Evolutionary conservation across 2,888 invertebrate genomes (phyloP), one percentile per base, ranked within the genome.

Genomic region (Philaethria dido): DNA sequence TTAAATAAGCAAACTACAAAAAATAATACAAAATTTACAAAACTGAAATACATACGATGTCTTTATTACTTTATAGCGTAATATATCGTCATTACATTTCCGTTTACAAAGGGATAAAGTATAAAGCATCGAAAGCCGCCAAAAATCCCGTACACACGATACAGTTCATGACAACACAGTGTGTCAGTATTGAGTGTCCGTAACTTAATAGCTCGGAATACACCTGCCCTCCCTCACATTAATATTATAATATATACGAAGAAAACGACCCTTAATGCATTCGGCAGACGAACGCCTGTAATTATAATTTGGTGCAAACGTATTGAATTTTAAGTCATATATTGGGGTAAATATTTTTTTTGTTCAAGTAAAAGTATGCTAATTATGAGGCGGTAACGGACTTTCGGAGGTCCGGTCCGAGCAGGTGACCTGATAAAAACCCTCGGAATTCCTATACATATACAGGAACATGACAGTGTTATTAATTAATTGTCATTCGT

Each of bases 301-400:
- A 88, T 92, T 88, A 91, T 88, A 86, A 88, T 91, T 91, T 87
- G 86, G 90, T 90, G 88, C 87, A 89, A 90, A 89, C 81, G 89
- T 89, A 92, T 89, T 87, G 89, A 88, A 89, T 88, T 87, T 88
- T 86, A 86, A 80, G 59, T 67, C 52, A 71, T 72, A 79, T 81
- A 83, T 84, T 80, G 83, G 86, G 85, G 80, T 78, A 81, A 83
- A 82, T 82, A 83, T 85, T 85, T 80, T 86, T 87, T 88, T 87
- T 87, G 85, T 84, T 77, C 74, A 42, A 50, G 59, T 59, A 50
- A 65, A 78, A 82, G 85, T 89, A 90, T 89, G 88, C 85, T 89
- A 88, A 89, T 88, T 82, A 75, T 36, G 13, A 25, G 42, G 18
- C 8, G 50, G 64, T 64, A 86, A 85, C 86, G 83, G 83, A 81